Conservation (phyloP, 2,888 invertebrate species). For the Ochropleura leucogaster region DNA sequence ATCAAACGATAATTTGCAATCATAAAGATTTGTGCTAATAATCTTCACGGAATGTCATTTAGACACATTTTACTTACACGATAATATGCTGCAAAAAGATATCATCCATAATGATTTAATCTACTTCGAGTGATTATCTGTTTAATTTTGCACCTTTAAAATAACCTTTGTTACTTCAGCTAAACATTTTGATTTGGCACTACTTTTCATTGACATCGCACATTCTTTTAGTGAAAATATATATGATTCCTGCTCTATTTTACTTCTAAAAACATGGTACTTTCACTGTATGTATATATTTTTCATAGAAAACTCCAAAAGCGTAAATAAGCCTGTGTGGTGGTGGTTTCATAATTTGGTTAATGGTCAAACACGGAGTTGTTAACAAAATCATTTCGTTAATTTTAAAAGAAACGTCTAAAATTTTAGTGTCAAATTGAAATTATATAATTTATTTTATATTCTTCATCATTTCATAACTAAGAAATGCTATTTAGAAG, state of each 20-base stretch:
- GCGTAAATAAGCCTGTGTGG: slow-evolving; percentile 25
- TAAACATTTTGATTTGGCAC: slow-evolving; percentile 53
- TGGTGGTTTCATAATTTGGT: slow-evolving; percentile 39
- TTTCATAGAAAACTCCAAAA: slow-evolving; percentile 22
- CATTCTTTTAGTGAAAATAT: slow-evolving; percentile 21
- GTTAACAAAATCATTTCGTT: slow-evolving; percentile 12
- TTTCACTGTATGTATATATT: background rate
- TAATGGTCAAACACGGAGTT: background rate
- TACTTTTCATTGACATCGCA: slow-evolving; percentile 37
- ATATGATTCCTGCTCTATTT: background rate
- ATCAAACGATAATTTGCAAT: slow-evolving; percentile 3
- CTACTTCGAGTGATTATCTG: background rate
- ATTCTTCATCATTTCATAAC: slow-evolving; percentile 66
- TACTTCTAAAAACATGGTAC: background rate
- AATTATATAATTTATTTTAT: slow-evolving; percentile 11
- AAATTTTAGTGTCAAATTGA: slow-evolving; percentile 54
- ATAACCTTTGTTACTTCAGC: slow-evolving; percentile 15
- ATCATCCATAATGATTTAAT: background rate
- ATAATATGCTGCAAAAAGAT: slow-evolving; percentile 1
- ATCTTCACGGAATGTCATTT: slow-evolving; percentile 5
- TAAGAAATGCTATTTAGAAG: slow-evolving; percentile 66
- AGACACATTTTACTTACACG: slow-evolving; percentile 13
- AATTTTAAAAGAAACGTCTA: background rate
- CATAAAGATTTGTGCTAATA: slow-evolving; percentile 1
- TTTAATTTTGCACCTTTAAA: slow-evolving; percentile 38